Evolutionary conservation across 2,888 invertebrate genomes (phyloP), one percentile per base, ranked within the genome.

Genomic region (Eristalis arbustorum): DNA sequence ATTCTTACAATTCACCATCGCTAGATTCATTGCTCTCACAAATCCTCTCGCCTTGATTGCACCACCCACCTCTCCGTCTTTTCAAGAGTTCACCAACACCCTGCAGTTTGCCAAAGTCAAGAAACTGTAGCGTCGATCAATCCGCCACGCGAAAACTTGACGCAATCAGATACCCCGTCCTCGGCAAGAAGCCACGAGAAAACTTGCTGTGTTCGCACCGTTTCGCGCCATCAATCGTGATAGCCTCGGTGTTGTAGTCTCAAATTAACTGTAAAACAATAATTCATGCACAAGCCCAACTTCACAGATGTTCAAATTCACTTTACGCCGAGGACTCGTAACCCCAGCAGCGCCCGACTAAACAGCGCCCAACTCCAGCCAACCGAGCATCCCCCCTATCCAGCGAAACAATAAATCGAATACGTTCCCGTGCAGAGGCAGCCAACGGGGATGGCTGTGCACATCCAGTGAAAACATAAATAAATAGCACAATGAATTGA

Each of bases 401-500:
- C 31, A 31, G 49, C 8, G 49, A 49, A 49, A 49, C 49, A 49
- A 49, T 49, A 49, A 49, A 49, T 49, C 18, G 49, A 49, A 49
- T 49, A 18, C 49, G 18, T 2, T 18, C 49, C 49, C 18, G 18
- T 49, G 49, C 18, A 18, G 18, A 18, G 49, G 6, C 49, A 5
- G 8, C 49, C n/a, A n/a, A 49, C 18, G 49, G 49, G 49, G 49
- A 8, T 18, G 49, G 18, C 67, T 66, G 22, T 11, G 37, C 22
- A 61, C 73, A 42, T n/a, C 10, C 23, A 42, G 56, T 2, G 49
- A 57, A 78, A 59, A 62, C 22, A 22, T 31, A 64, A 64, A 64
- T 73, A 67, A 57, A 73, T 73, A 64, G 49, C 31, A 23, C 73
- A 80, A 80, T 74, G 62, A 73, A 80, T 80, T 80, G 80, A 80